Conservation (phyloP, 2,113 vertebrate species). For the Tragelaphus buxtoni region DNA sequence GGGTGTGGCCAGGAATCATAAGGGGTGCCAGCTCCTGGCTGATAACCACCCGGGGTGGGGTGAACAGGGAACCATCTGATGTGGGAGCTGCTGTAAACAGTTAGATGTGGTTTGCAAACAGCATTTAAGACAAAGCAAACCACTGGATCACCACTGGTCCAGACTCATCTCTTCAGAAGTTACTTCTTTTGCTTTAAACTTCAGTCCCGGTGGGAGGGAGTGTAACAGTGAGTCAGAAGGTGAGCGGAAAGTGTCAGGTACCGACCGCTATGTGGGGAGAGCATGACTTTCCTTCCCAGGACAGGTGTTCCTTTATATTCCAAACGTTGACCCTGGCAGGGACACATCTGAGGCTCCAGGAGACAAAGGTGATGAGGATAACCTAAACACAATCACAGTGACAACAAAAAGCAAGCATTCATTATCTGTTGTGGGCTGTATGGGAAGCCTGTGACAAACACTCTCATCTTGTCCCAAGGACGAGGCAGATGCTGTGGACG, state of each 20-base stretch:
- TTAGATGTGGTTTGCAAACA: background rate
- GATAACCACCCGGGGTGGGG: background rate
- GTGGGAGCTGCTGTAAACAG: background rate
- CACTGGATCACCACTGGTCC: accelerated
- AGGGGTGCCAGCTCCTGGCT: slow-evolving; percentile 9
- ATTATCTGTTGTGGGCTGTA: background rate
- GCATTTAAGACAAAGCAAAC: background rate
- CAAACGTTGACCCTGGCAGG: no score
- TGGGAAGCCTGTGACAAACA: accelerated
- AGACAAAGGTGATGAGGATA: background rate
- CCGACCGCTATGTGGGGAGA: background rate
- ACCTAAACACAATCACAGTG: accelerated
- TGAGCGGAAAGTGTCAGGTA: background rate
- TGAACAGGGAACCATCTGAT: background rate
- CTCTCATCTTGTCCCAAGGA: background rate
- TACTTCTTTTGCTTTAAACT: background rate
- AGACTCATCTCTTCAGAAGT: background rate
- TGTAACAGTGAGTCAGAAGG: accelerated
- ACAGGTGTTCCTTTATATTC: background rate
- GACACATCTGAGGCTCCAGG: background rate
- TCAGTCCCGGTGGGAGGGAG: background rate
- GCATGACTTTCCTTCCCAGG: background rate
- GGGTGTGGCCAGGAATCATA: background rate
- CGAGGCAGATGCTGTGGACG: accelerated
- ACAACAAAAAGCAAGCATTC: accelerated